Base-by-base conservation (phyloP, 2,888 invertebrate genomes). In the Callyntrura sp. region DNA sequence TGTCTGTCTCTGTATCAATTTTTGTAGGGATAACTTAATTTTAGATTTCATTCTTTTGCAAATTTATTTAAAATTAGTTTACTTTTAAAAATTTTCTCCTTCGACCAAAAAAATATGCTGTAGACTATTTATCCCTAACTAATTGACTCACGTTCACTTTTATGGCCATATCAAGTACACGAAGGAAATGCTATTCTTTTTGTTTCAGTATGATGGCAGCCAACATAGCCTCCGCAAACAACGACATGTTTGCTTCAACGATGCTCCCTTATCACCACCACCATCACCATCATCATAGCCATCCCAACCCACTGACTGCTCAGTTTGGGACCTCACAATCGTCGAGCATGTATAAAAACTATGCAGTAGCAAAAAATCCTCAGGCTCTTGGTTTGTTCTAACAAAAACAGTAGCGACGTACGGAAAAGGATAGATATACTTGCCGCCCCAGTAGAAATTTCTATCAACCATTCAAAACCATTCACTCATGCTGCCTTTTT, bases 201-300 rank as follows among this genome's bases (percentile, higher is more conserved):
- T 45, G n/a, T 90, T 90, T n/a, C 78, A 92, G 92, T 51, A 92
- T 92, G 92, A 91, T 92, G 90, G 91, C 91, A 35, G 92, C 92
- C 28, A 89, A 89, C 79, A 91, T 89, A 57, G 91, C 91, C 25
- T 91, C 92, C 45, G 92, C 91, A 23, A 92, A 91, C 62, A 92
- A 91, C 88, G 92, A 92, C 81, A 92, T 92, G 92, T 92, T 92
- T 91, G 91, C 92, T 12, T 90, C 91, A 6, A 79, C 91, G 28
- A 91, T 92, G 84, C 90, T 92, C 35, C 92, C 92, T 60, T 92
- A 92, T 90, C 91, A 91, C 45, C 91, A 90, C 76, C 90, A 89
- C 45, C 92, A 92, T 82, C 91, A 90, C 62, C 91, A 91, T 68
- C 90, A 90, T 88, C 89, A 89, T 60, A 87, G 85, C 14, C 90